A percentile compares a stretch with the other conserved stretches of the same genome.
Evolutionary conservation across 2,797 vertebrate species (phyloP).

Genomic region (Myioborus melanocephalus): DNA sequence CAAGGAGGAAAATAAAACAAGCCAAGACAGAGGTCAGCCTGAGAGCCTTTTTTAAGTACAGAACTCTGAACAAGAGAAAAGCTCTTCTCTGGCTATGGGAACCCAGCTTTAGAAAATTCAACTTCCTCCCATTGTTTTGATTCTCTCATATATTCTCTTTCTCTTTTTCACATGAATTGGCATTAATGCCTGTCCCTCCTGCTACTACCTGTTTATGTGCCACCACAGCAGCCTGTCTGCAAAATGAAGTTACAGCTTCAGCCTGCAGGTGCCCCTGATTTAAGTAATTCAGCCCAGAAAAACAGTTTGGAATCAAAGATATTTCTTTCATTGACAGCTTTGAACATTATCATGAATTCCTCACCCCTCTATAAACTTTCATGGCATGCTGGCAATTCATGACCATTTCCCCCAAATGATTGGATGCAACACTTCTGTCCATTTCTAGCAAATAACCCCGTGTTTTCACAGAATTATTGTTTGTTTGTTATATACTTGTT

Average conservation of each 20-base stretch:
- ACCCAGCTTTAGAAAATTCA: background rate
- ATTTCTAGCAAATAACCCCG: background rate
- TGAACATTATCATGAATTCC: background rate
- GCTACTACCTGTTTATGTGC: background rate
- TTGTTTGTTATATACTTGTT: background rate
- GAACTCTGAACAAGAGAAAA: background rate
- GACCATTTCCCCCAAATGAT: background rate
- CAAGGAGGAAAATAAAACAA: background rate
- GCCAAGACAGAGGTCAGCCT: background rate
- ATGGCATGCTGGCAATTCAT: background rate
- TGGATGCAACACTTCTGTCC: background rate
- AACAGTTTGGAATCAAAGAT: background rate
- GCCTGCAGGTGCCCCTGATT: background rate
- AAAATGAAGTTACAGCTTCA: background rate
- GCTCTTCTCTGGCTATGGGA: background rate
- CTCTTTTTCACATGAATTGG: background rate
- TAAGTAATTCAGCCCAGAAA: background rate
- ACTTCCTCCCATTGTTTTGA: background rate
- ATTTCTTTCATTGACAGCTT: background rate
- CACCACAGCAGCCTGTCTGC: background rate
- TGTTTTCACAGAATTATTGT: background rate
- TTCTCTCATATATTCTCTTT: background rate
- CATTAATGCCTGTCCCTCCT: background rate
- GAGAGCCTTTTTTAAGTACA: background rate
- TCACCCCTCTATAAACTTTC: background rate